phyloP scores from a whole-genome alignment of 1,140 invertebrate genomes.

The Portunus trituberculatus region DNA sequence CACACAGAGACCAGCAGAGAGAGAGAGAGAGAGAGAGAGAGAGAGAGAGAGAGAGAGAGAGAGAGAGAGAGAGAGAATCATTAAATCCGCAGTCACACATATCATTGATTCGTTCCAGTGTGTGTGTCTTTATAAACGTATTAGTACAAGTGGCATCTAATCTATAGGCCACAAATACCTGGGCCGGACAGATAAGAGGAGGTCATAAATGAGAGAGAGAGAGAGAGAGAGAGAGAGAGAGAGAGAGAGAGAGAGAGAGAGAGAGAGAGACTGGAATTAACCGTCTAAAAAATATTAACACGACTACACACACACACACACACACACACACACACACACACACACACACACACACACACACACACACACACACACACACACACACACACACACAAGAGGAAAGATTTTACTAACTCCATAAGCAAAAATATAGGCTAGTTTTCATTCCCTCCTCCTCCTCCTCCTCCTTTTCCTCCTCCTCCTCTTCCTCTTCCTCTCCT shows the following conservation, averaged over 20 bases:
- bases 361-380: too few relatives aligned
- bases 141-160: not conserved
- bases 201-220: not conserved
- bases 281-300: not conserved
- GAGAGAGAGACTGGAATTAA: not conserved
- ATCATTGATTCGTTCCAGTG: not conserved
- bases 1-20: not conserved
- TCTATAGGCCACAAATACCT: not conserved
- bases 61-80: not conserved
- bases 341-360: too few relatives aligned
- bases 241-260: too few relatives aligned
- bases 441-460: not conserved
- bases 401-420: too few relatives aligned
- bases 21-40: constrained; percentile 17
- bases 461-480: not conserved
- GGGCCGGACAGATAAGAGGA: not conserved
- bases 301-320: too few relatives aligned
- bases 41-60: constrained; percentile 20
- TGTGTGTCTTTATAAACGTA: not conserved
- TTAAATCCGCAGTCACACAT: not conserved
- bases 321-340: too few relatives aligned
- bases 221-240: not conserved
- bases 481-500: not conserved
- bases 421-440: too few relatives aligned
- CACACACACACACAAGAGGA: too few relatives aligned